Evolutionary conservation across 2,113 vertebrate species (phyloP).

Genomic region (Lepidothrix coronata): DNA sequence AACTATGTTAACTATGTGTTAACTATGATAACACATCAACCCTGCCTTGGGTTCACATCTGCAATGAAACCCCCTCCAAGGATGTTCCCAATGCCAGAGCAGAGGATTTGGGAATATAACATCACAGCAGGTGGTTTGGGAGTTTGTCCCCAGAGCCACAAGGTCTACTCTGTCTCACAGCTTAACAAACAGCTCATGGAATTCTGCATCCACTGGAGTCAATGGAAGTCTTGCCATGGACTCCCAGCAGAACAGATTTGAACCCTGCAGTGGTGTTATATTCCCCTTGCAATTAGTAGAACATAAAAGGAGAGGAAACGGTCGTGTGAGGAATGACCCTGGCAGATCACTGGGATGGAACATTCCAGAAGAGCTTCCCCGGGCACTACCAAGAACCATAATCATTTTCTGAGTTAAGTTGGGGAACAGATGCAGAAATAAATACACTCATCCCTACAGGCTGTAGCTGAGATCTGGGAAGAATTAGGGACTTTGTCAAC

Average conservation of each 20-base stretch:
- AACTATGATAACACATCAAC: background rate
- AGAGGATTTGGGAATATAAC: no score
- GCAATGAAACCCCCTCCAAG: background rate
- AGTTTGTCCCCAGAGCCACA: background rate
- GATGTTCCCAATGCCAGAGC: conserved; percentile 22
- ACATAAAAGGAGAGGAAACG: background rate
- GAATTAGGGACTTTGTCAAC: background rate
- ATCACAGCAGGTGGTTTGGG: background rate
- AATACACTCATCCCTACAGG: background rate
- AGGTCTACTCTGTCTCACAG: background rate
- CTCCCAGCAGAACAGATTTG: background rate
- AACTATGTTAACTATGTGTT: no score
- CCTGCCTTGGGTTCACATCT: conserved; percentile 14
- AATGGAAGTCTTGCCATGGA: accelerated
- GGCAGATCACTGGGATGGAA: background rate
- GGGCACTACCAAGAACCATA: background rate
- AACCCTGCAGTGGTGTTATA: background rate
- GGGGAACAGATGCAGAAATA: conserved; percentile 20
- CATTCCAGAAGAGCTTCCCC: background rate
- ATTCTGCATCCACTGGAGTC: background rate
- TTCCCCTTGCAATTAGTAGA: conserved; percentile 30
- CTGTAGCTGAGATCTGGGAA: background rate
- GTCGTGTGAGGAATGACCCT: accelerated
- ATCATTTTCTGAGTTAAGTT: background rate
- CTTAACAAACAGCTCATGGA: background rate